These are phyloP conservation scores for Drosophila kanekoi DNA, from an alignment of 2,888 invertebrate species.

Conservation along the genomic window DNA sequence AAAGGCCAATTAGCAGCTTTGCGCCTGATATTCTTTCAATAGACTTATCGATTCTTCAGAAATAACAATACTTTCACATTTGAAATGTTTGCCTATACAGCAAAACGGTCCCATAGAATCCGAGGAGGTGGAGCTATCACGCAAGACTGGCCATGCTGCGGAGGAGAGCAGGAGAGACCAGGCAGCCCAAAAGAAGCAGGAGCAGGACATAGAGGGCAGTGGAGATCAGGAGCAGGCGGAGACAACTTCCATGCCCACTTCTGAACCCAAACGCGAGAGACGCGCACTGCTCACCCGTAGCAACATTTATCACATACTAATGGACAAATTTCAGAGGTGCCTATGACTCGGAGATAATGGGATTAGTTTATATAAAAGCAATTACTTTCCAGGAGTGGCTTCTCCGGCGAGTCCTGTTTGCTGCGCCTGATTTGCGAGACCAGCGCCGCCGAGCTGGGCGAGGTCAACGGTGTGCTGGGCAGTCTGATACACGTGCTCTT, in stretches of 20 bases:
- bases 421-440: slow-evolving; percentile 89
- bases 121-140: slow-evolving; percentile 59
- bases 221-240: slow-evolving; percentile 8
- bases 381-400: slow-evolving; percentile 82
- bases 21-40: slow-evolving; percentile 5
- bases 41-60: slow-evolving; percentile 12
- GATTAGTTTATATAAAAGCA: neutral
- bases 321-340: slow-evolving; percentile 70
- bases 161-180: slow-evolving; percentile 1
- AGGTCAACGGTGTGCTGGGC: slow-evolving; percentile 88
- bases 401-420: slow-evolving; percentile 87
- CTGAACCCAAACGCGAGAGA: slow-evolving; percentile 27
- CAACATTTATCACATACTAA: slow-evolving; percentile 73
- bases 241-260: slow-evolving; percentile 3
- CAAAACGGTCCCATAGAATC: slow-evolving; percentile 74
- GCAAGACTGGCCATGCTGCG: slow-evolving; percentile 27
- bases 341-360: neutral
- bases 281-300: slow-evolving; percentile 67
- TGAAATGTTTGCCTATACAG: slow-evolving; percentile 25
- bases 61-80: slow-evolving; percentile 17
- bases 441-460: slow-evolving; percentile 83
- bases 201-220: neutral
- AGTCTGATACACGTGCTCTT: slow-evolving; percentile 89
- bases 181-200: neutral
- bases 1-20: slow-evolving; percentile 64